Evolutionary conservation across 1,140 invertebrate species (phyloP).

Genomic region (Elysia chlorotica): DNA sequence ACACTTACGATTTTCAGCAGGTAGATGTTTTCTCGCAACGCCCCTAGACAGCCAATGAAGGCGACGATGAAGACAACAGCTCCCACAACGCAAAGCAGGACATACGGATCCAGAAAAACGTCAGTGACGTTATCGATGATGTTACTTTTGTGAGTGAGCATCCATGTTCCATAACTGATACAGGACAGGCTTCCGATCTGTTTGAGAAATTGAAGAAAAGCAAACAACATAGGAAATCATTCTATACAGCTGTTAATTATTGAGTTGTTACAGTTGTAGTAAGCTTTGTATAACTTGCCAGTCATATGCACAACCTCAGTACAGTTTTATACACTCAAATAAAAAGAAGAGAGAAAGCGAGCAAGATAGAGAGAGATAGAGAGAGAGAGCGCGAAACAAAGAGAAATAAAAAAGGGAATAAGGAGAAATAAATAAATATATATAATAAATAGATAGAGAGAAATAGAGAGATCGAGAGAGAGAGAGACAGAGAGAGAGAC

Average conservation of each 20-base stretch:
- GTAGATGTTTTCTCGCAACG: conserved; percentile 88
- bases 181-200: conserved; percentile 83
- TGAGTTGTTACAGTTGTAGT: too few relatives aligned
- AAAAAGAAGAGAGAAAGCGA: too few relatives aligned
- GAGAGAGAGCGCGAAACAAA: too few relatives aligned
- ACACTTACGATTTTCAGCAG: conserved; percentile 86
- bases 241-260: neutral
- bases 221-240: neutral
- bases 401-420: too few relatives aligned
- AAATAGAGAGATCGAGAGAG: too few relatives aligned
- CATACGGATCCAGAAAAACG: conserved; percentile 86
- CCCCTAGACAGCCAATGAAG: conserved; percentile 90
- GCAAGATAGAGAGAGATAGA: too few relatives aligned
- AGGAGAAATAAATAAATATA: too few relatives aligned
- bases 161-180: conserved; percentile 86
- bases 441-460: too few relatives aligned
- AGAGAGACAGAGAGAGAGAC: too few relatives aligned
- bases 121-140: conserved; percentile 86
- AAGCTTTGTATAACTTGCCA: too few relatives aligned
- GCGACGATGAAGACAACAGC: conserved; percentile 89
- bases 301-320: too few relatives aligned
- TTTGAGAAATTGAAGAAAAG: conserved; percentile 1
- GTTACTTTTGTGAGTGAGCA: conserved; percentile 87
- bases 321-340: too few relatives aligned
- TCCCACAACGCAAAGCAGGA: conserved; percentile 85